Evolutionary conservation across 2,888 invertebrate species (phyloP), one percentile per base, ranked within the genome.

Genomic region (Blastobasis lacticolella): DNA sequence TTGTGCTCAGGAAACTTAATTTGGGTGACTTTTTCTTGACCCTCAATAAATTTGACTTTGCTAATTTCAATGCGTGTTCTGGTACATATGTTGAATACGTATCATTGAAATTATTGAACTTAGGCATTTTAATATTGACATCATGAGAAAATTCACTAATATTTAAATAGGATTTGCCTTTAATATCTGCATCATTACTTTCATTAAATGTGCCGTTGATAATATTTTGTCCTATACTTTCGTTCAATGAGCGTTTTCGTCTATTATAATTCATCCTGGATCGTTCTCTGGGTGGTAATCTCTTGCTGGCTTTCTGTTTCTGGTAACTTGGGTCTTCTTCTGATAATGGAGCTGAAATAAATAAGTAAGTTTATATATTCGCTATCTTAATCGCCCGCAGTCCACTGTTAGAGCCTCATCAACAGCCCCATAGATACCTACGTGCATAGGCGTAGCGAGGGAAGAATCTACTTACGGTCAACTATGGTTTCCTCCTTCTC

Each of bases 281-380:
- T 55, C 6, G 67, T 69, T 45, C 23, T 45, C 10, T 45, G 36
- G 36, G 23, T n/a, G 5, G 38, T 36, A 8, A 36, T 23, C 23
- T 23, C 23, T 23, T 23, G 23, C 23, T 23, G 23, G 23, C 23
- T 23, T 23, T 23, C 23, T 23, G 23, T 23, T 23, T 23, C 23
- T 23, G 23, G 23, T 60, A 59, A 0, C 64, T 66, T 5, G 58
- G 44, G 0, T 74, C 74, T 61, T 80, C 79, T 0, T 74, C 71
- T 0, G 74, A 71, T n/a, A 59, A 59, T 4, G 59, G 62, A 0
- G 48, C 68, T 71, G 59, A 5, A 55, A 57, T 37, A 45, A 40
- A 36, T 49, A 1, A 23, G 23, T 23, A 23, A 23, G 23, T 50
- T n/a, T n/a, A n/a, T n/a, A n/a, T n/a, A n/a, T n/a, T n/a, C n/a